A percentile compares a stretch with the other conserved stretches of the same genome.
Evolutionary conservation across 2,797 vertebrate species (phyloP).

Genomic region (Cirrhinus molitorella): DNA sequence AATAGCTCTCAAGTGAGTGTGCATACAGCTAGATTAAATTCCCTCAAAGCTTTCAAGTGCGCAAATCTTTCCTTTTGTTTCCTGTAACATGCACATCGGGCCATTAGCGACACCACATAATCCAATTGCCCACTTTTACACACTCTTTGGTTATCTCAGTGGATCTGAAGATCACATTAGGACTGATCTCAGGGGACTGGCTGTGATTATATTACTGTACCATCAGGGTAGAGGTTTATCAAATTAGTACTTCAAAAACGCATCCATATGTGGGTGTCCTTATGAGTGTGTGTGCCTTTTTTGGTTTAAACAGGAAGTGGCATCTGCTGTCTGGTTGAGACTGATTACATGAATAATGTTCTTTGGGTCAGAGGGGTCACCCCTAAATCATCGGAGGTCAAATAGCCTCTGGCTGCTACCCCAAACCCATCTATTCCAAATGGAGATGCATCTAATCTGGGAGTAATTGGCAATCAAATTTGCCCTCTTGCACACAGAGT

Average conservation of each 20-base stretch:
- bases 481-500: conserved; percentile 51
- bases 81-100: conserved; percentile 70
- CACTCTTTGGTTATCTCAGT: conserved; percentile 73
- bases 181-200: conserved; percentile 69
- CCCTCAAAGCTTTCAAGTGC: conserved; percentile 50
- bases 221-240: conserved; percentile 60
- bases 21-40: conserved; percentile 48
- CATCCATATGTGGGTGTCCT: conserved; percentile 65
- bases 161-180: conserved; percentile 68
- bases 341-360: conserved; percentile 77
- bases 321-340: conserved; percentile 79
- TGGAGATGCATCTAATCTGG: conserved; percentile 57
- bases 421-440: conserved; percentile 75
- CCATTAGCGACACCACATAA: conserved; percentile 75
- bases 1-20: conserved; percentile 43
- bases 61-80: conserved; percentile 53
- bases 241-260: conserved; percentile 68
- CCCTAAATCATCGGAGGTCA: conserved; percentile 67
- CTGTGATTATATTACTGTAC: conserved; percentile 74
- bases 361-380: conserved; percentile 71
- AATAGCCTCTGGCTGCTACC: conserved; percentile 62
- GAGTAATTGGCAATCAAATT: conserved; percentile 72
- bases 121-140: conserved; percentile 73
- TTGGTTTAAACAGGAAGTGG: conserved; percentile 68
- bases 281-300: conserved; percentile 34